A percentile compares a stretch with the other conserved stretches of the same genome.
Evolutionary conservation across 2,113 vertebrate genomes (phyloP).

Genomic region (Rhinogobius similis): DNA sequence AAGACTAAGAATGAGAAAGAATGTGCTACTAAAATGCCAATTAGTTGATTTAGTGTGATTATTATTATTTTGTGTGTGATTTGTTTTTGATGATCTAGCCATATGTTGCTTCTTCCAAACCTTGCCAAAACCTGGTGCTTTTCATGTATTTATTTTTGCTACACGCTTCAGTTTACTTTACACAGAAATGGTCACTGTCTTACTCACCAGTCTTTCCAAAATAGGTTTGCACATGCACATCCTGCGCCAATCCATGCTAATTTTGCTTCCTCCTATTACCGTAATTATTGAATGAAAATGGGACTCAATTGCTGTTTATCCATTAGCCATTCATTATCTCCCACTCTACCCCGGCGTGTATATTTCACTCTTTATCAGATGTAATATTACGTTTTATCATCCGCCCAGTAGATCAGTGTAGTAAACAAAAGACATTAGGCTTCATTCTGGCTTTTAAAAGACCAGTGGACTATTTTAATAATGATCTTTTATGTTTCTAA

Average conservation of each 20-base stretch:
- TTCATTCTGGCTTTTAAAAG: neutral
- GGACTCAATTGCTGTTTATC: slow-evolving; percentile 19
- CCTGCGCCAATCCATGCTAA: neutral
- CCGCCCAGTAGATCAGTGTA: neutral
- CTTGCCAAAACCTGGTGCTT: too few relatives aligned
- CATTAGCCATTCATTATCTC: slow-evolving; percentile 13
- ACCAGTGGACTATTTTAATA: neutral
- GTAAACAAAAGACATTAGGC: neutral
- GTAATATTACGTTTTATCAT: slow-evolving; percentile 32
- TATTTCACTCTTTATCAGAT: slow-evolving; percentile 24
- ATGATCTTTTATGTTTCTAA: neutral
- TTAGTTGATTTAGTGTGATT: too few relatives aligned
- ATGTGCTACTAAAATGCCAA: too few relatives aligned
- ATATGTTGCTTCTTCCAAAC: too few relatives aligned
- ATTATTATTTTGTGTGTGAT: too few relatives aligned
- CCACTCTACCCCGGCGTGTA: slow-evolving; percentile 3
- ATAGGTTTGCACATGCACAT: neutral
- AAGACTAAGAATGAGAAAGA: too few relatives aligned
- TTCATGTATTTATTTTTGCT: too few relatives aligned
- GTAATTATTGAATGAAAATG: slow-evolving; percentile 17
- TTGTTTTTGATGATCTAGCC: too few relatives aligned
- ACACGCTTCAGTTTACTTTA: too few relatives aligned
- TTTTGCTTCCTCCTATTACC: slow-evolving; percentile 1
- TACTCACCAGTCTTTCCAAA: neutral
- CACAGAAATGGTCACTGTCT: too few relatives aligned